Evolutionary conservation across 2,113 vertebrate species (phyloP).

Genomic region (Carlito syrichta): DNA sequence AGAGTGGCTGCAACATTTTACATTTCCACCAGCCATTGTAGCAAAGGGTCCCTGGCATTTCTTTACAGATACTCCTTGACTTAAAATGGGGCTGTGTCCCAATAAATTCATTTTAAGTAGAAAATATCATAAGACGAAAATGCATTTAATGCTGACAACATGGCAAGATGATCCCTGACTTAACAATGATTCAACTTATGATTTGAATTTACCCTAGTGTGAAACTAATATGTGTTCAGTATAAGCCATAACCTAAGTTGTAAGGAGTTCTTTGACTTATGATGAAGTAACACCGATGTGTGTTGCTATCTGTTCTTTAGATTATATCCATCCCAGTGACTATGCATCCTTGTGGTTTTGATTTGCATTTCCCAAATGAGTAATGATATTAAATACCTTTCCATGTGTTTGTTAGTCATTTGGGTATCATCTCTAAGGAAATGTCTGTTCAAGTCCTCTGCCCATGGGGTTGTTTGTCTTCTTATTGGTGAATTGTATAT

Average conservation of each 20-base stretch:
- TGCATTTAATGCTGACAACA: too few relatives aligned
- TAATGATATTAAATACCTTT: not conserved
- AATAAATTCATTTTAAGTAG: too few relatives aligned
- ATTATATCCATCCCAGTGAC: not conserved
- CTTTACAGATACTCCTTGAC: too few relatives aligned
- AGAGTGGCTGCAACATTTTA: not conserved
- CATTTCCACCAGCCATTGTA: not conserved
- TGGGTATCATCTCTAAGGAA: not conserved
- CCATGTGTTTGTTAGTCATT: not conserved
- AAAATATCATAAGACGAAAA: too few relatives aligned
- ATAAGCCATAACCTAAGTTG: too few relatives aligned
- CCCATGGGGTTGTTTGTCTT: not conserved
- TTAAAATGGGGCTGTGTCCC: too few relatives aligned
- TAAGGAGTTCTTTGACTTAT: too few relatives aligned
- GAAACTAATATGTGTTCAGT: too few relatives aligned
- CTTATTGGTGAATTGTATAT: not conserved
- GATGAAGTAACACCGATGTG: too few relatives aligned
- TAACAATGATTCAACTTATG: too few relatives aligned
- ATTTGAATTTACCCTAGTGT: too few relatives aligned
- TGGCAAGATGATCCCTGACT: too few relatives aligned
- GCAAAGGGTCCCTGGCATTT: not conserved
- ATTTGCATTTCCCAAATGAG: not conserved
- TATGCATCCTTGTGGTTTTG: not conserved
- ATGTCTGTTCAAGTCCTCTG: not conserved
- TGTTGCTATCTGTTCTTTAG: not conserved